phyloP scores from a whole-genome alignment of 1,140 invertebrate species.

The Drosophila biarmipes region DNA sequence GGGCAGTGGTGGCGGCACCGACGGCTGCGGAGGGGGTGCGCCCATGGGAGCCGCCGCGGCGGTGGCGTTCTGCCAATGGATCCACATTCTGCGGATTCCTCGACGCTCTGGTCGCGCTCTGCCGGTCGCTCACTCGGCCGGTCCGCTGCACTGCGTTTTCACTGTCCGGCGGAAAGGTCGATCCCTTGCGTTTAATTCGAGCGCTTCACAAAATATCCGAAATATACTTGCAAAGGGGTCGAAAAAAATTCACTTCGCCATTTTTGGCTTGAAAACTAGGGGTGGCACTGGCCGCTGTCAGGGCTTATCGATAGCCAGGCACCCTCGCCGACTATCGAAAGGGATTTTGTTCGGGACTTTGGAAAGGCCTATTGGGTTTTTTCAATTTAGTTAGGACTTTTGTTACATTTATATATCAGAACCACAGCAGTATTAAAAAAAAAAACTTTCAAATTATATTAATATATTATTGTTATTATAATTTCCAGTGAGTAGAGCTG shows the following conservation, averaged over 20 bases:
- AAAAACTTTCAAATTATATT: too few species aligned
- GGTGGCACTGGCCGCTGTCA: conserved; percentile 18
- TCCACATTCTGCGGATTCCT: conserved; percentile 59
- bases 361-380: too few species aligned
- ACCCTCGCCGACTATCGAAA: too few species aligned
- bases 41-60: conserved; percentile 35
- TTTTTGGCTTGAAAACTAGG: conserved; percentile 70
- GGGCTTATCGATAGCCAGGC: too few species aligned
- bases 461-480: too few species aligned
- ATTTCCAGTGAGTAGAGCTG: too few species aligned
- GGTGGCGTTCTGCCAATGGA: conserved; percentile 61
- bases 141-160: background rate
- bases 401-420: too few species aligned
- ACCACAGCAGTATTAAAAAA: too few species aligned
- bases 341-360: too few species aligned
- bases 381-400: too few species aligned
- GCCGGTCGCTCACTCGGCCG: background rate
- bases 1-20: conserved; percentile 67
- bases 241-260: conserved; percentile 45
- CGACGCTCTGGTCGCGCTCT: background rate
- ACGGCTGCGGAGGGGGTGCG: conserved; percentile 60
- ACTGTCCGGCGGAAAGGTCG: background rate
- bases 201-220: background rate
- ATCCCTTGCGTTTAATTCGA: background rate
- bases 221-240: background rate